Conservation (phyloP, 1,140 invertebrate species). For the Ceratina japonica region DNA sequence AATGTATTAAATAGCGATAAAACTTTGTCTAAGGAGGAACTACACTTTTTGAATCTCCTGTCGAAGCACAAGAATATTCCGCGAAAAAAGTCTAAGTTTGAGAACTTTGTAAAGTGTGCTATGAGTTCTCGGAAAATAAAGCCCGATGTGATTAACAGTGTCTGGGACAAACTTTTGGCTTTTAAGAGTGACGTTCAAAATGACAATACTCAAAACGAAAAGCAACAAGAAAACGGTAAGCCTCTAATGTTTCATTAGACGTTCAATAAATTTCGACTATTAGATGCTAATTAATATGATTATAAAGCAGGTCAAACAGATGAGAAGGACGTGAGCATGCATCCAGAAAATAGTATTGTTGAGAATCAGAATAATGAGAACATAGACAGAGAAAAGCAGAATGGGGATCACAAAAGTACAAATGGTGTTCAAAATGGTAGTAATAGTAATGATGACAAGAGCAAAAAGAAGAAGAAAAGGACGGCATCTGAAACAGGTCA, state of each 20-base stretch:
- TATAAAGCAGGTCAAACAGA: background rate
- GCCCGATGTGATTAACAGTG: constrained; percentile 81
- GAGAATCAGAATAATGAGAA: constrained; percentile 76
- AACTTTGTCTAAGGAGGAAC: constrained; percentile 80
- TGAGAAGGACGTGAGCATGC: background rate
- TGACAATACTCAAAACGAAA: background rate
- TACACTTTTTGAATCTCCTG: constrained; percentile 85
- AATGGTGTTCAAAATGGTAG: constrained; percentile 31
- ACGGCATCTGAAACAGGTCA: constrained; percentile 16
- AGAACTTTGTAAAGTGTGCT: constrained; percentile 86
- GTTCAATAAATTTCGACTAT: background rate
- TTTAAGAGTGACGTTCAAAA: constrained; percentile 75
- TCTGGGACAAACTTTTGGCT: constrained; percentile 86
- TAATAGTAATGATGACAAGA: constrained; percentile 26
- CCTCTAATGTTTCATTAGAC: background rate
- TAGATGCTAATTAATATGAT: background rate
- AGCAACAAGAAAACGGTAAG: constrained; percentile 56
- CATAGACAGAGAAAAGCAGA: constrained; percentile 64
- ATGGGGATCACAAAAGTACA: constrained; percentile 45
- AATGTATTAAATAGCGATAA: constrained; percentile 84
- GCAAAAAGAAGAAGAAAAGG: constrained; percentile 60
- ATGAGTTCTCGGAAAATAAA: constrained; percentile 79
- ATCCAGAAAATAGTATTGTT: constrained; percentile 64
- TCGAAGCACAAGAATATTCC: constrained; percentile 92
- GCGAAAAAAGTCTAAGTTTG: constrained; percentile 93